These are phyloP conservation scores for Phrynosoma blainvillii DNA, from an alignment of 2,113 vertebrate species.

Conservation along the genomic window DNA sequence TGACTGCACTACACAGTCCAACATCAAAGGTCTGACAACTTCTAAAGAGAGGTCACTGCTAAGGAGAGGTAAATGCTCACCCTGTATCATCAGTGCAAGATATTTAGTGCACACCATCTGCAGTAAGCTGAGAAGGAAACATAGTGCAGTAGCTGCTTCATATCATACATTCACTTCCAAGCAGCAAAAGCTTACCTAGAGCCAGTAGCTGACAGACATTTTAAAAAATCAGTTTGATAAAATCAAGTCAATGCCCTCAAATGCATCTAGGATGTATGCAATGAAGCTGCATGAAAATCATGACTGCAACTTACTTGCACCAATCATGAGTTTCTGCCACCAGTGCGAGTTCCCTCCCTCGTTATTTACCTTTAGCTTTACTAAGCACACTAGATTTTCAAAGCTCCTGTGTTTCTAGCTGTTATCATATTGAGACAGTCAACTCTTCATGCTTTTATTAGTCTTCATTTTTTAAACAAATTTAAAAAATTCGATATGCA, in stretches of 20 bases:
- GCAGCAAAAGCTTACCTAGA: not conserved
- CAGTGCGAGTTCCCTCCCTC: not conserved
- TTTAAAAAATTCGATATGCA: no score
- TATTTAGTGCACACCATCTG: not conserved
- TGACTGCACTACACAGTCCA: rapidly evolving
- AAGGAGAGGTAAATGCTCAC: not conserved
- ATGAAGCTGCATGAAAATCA: not conserved
- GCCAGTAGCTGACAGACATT: not conserved
- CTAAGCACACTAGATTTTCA: not conserved
- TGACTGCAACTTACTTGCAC: not conserved
- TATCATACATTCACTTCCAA: slow-evolving; percentile 3
- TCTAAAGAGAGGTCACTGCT: not conserved
- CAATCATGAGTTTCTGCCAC: not conserved
- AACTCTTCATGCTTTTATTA: slow-evolving; percentile 7
- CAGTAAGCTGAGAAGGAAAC: slow-evolving; percentile 21
- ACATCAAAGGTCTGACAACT: not conserved
- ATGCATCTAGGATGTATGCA: not conserved
- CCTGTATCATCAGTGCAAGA: not conserved
- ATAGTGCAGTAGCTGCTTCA: not conserved
- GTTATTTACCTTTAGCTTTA: not conserved
- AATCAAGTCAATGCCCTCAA: slow-evolving; percentile 1
- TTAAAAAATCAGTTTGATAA: not conserved
- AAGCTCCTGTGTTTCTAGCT: not conserved
- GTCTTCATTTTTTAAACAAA: not conserved
- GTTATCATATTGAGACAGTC: slow-evolving; percentile 8